Base-by-base conservation (phyloP, 2,797 vertebrate genomes). In the Trachurus trachurus region DNA sequence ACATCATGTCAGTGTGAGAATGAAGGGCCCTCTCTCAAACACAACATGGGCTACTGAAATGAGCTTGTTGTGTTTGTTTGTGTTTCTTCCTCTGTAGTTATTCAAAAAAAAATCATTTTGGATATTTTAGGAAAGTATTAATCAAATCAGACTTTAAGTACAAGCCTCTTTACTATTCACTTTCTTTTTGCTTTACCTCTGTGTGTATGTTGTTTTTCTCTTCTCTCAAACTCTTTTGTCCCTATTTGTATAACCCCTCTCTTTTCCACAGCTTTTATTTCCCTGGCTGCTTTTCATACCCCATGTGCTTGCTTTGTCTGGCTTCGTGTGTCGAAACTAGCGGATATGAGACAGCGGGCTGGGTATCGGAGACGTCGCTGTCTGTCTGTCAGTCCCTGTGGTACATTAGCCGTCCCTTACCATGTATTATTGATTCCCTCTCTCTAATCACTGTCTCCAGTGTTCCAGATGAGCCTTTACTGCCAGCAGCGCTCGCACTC, bases 371-470 rank as follows among this genome's bases (percentile, higher is more conserved):
- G 87, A 88, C 87, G 60, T 81, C 57, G 64, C 74, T 86, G 87
- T 87, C 90, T 89, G 83, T 87, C 88, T 86, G 79, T 84, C 76
- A 53, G 93, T 94, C 95, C 94, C 94, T 89, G 88, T 83, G 92
- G 95, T 95, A 93, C 94, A 96, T 95, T 95, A 95, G 90, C 76
- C 78, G 71, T 91, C 93, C 92, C 93, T 92, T 89, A 90, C 87
- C 92, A 95, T 95, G 93, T 95, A 94, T 95, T 95, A 96, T 96
- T 94, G 94, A 96, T 95, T 90, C 81, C 74, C 73, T 74, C 84
- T 61, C 90, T 88, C 91, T 94, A 93, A 95, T 95, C 93, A 94
- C 92, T 70, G 84, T 94, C 89, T 94, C 90, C 89, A 80, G 87
- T 89, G 90, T 93, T 91, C 86, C 87, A 88, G 86, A 93, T 89